Conservation (phyloP, 2,113 vertebrate species). For the Equus quagga region DNA sequence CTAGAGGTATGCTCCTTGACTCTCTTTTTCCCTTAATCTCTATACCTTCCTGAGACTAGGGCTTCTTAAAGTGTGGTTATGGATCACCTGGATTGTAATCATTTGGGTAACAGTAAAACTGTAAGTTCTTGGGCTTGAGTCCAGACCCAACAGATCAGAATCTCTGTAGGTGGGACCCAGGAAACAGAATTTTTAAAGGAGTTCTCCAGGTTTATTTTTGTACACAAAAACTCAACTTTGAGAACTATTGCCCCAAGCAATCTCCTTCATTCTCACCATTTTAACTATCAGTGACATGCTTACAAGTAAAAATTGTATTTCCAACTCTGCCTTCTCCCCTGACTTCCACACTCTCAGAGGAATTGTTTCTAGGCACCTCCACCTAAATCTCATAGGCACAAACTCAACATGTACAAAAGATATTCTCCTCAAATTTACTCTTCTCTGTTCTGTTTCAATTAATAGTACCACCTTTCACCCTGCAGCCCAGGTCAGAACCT, state of each 20-base stretch:
- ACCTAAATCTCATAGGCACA: background rate
- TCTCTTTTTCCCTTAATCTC: background rate
- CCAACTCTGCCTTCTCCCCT: background rate
- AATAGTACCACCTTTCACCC: background rate
- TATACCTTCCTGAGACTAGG: background rate
- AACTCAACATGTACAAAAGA: background rate
- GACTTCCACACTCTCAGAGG: background rate
- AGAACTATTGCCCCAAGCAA: background rate
- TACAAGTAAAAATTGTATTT: background rate
- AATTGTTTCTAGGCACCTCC: background rate
- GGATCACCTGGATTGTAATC: background rate
- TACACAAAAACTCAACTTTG: background rate
- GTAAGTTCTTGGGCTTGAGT: background rate
- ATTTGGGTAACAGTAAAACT: background rate
- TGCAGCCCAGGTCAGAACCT: background rate
- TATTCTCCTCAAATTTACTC: background rate
- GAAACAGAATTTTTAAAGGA: slow-evolving; percentile 5
- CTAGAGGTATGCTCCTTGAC: background rate
- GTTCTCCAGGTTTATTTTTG: background rate
- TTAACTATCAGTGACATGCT: background rate
- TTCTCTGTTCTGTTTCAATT: background rate
- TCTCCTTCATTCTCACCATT: background rate
- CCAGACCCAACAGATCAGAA: background rate
- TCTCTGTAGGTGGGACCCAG: background rate
- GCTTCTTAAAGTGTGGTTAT: background rate